Base-by-base conservation (phyloP, 2,797 vertebrate genomes). In the Prionace glauca region DNA sequence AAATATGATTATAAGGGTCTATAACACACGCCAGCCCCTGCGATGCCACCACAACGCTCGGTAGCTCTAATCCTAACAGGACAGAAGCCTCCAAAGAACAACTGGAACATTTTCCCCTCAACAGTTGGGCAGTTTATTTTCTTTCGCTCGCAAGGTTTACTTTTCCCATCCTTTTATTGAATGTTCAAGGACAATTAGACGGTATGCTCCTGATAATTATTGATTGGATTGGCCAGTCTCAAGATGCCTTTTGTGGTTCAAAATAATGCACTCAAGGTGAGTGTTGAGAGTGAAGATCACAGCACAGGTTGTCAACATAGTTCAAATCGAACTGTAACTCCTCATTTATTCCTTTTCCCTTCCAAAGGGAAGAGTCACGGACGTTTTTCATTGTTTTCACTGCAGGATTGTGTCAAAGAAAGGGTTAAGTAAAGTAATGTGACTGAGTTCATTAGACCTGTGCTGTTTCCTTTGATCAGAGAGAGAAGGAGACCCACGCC, bases 391-490 rank as follows among this genome's bases (percentile, higher is more conserved):
- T 41, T n/a, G 9, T 45, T 84, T 45, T 84, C 20, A 45, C 2
- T n/a, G 45, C 50, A 79, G 71, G 45, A 32, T 72, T 62, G 9
- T 26, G 87, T 91, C 32, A 36, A 29, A 79, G 50, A 84, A 71
- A 86, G 81, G 77, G 81, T 96, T 96, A 97, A 96, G 96, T 96
- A 95, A 97, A 96, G 96, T 96, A 95, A 97, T 96, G 96, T 96
- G 96, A 97, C 97, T 96, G 96, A 97, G 97, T 97, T 97, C 97
- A 97, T 97, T 97, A 97, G 97, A 97, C 96, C 96, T 97, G 96
- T 96, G 97, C 97, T 97, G 98, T 98, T 98, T 98, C 98, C 97
- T 97, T 98, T 98, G 98, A 98, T 98, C 98, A 98, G 98, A 98
- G 97, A 98, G 97, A 97, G 98, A 97, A 96, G 97, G 96, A 97